A percentile compares a stretch with the other conserved stretches of the same genome.
phyloP scores from a whole-genome alignment of 2,113 vertebrate genomes.

The Cariama cristata region DNA sequence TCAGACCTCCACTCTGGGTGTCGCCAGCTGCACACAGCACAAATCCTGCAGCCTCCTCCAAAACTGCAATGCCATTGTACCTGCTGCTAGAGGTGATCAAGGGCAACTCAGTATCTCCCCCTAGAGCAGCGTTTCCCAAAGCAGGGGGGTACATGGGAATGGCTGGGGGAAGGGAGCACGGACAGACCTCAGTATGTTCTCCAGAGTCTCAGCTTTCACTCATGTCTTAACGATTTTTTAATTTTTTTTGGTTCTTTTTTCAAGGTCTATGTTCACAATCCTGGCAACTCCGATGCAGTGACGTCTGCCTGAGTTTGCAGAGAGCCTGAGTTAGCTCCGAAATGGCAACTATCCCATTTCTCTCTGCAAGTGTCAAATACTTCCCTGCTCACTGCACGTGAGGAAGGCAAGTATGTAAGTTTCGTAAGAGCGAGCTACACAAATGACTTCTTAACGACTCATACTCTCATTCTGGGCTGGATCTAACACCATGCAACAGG shows the following conservation, averaged over 20 bases:
- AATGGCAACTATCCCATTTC: conserved; percentile 8
- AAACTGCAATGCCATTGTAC: conserved; percentile 75
- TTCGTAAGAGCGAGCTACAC: background rate
- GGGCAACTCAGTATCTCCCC: conserved; percentile 73
- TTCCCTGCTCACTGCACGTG: background rate
- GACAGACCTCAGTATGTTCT: conserved; percentile 33
- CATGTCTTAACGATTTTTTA: background rate
- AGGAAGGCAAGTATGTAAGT: conserved; percentile 33
- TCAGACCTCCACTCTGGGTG: conserved; percentile 77
- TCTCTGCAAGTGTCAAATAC: conserved; percentile 49
- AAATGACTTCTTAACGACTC: conserved; percentile 1
- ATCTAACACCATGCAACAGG: background rate
- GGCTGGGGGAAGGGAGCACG: conserved; percentile 36
- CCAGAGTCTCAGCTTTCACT: conserved; percentile 59
- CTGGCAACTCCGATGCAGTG: background rate
- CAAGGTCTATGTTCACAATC: background rate
- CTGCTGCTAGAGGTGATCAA: conserved; percentile 78
- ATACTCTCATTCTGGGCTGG: conserved; percentile 58
- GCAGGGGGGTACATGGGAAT: conserved; percentile 59
- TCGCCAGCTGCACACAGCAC: conserved; percentile 75
- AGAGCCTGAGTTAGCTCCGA: background rate
- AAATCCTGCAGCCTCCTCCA: conserved; percentile 77
- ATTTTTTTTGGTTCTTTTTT: background rate
- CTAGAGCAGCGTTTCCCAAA: conserved; percentile 69
- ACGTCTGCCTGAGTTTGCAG: conserved; percentile 22